Evolutionary conservation across 2,113 vertebrate genomes (phyloP).

Genomic region (Ibidorhyncha struthersii): DNA sequence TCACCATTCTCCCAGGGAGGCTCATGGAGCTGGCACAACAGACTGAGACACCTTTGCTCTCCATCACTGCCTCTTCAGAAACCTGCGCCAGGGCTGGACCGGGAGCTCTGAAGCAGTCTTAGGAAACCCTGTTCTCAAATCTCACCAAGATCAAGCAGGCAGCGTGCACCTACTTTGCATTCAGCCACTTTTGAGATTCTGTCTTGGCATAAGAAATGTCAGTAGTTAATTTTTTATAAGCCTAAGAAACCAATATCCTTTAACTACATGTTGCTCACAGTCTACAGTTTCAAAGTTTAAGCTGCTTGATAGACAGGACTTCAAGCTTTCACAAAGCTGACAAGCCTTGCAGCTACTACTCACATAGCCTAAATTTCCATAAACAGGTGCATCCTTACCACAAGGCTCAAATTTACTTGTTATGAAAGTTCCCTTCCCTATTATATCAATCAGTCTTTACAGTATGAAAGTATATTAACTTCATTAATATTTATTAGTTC

Average conservation of each 20-base stretch:
- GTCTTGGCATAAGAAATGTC: not conserved
- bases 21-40: fast-evolving
- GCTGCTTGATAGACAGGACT: not conserved
- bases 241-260: not conserved
- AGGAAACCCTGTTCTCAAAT: not conserved
- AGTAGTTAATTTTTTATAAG: not conserved
- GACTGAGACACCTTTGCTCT: not conserved
- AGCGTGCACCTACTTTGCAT: not conserved
- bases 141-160: not conserved
- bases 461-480: not conserved
- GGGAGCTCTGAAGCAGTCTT: not conserved
- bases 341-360: not conserved
- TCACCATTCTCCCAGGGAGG: not conserved
- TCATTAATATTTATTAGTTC: not conserved
- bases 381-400: not conserved
- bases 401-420: not conserved
- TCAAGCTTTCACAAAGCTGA: not conserved
- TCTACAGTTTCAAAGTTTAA: not conserved
- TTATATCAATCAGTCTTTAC: not conserved
- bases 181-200: not conserved
- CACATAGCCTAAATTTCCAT: not conserved
- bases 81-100: no score
- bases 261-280: not conserved
- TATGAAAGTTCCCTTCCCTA: not conserved
- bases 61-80: not conserved